Evolutionary conservation across 2,888 invertebrate genomes (phyloP), one percentile per base, ranked within the genome.

Genomic region (Teleiodes luculella): DNA sequence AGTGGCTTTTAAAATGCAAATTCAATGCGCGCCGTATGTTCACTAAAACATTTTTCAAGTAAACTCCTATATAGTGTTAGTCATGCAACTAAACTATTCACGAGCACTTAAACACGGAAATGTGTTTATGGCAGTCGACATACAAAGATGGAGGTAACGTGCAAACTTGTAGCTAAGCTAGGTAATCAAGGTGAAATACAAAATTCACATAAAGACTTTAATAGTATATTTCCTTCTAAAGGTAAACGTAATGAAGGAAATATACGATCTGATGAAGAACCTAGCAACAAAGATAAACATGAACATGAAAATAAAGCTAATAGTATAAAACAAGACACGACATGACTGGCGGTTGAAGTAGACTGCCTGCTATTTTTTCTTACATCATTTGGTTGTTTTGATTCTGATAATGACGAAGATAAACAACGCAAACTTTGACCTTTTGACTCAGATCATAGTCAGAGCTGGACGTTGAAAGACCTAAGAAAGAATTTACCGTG

Each of bases 1-100:
- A 62, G 65, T 65, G 62, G 62, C 61, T 59, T 63, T 70, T 66
- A 63, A 68, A 68, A 72, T 72, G 72, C 66, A 64, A 72, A 72
- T 72, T 65, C 45, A 39, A 20, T 37, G 46, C 52, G 52, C 41
- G 33, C 28, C 46, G 60, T 64, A 66, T 63, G 62, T 59, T 56
- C 64, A 59, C 59, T 61, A 63, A 61, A 52, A 63, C 57, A 59
- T 53, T 36, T 54, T 54, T 36, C 43, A 37, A 45, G 49, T 49
- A 33, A 37, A 36, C 43, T 43, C 49, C 48, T 11, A 48, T 48
- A 37, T 49, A 14, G 49, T 49, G 49, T 49, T 49, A 49, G 49
- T 49, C 49, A 49, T 49, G 49, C 49, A 49, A 37, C 16, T 37
- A 36, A 37, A 49, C 36, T 37, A 49, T 49, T 49, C 37, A 37